Conservation (phyloP, 2,888 invertebrate genomes). For the Netelia inedita region DNA sequence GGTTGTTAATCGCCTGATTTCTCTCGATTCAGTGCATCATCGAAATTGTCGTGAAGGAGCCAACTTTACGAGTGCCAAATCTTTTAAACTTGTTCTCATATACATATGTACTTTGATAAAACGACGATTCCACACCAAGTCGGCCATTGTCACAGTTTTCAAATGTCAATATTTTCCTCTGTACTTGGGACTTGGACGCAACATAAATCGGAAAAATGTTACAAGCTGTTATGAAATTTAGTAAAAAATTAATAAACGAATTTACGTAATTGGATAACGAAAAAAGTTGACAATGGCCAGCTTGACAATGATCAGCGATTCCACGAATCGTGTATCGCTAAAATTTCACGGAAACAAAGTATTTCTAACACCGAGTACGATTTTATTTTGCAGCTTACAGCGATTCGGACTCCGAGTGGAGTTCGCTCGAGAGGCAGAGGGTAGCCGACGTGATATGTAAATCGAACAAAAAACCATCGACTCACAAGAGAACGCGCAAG, state of each 20-base stretch:
- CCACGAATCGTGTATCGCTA: constrained; percentile 1
- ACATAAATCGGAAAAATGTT: too few relatives aligned
- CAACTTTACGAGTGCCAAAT: constrained; percentile 46
- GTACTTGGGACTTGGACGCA: neutral
- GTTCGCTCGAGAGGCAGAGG: constrained; percentile 89
- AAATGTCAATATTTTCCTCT: neutral
- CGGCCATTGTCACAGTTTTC: constrained; percentile 9
- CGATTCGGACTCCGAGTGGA: constrained; percentile 96
- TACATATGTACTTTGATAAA: constrained; percentile 28
- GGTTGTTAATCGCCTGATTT: constrained; percentile 23
- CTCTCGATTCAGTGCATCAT: constrained; percentile 27
- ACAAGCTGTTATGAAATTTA: too few relatives aligned
- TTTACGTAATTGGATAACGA: too few relatives aligned
- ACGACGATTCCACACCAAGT: neutral
- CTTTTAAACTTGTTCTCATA: constrained; percentile 18
- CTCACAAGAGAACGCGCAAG: constrained; percentile 90
- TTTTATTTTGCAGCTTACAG: constrained; percentile 89
- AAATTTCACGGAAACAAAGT: neutral
- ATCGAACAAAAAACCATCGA: constrained; percentile 89
- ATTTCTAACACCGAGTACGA: constrained; percentile 41
- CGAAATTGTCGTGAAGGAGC: constrained; percentile 31
- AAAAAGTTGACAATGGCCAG: too few relatives aligned
- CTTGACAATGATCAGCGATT: too few relatives aligned
- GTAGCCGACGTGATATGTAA: constrained; percentile 88
- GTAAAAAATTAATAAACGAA: too few relatives aligned